Evolutionary conservation across 2,113 vertebrate species (phyloP).

Genomic region (Arenaria interpres): DNA sequence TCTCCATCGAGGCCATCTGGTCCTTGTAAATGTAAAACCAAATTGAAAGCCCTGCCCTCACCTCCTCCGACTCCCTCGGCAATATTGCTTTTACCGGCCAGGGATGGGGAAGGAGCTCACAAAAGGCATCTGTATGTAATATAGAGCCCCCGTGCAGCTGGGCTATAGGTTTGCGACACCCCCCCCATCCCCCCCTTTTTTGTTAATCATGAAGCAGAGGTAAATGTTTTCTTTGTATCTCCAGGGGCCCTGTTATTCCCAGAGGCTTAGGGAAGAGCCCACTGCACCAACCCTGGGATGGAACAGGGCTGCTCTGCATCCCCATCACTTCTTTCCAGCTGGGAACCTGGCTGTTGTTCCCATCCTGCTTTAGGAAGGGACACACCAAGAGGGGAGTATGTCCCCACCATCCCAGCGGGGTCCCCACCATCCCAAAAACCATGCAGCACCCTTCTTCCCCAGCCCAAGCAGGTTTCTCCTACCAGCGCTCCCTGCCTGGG

Average conservation of each 20-base stretch:
- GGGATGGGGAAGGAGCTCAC: neutral
- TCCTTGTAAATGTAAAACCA: constrained; percentile 71
- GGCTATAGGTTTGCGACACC: neutral
- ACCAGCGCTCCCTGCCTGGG: neutral
- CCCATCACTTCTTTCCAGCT: neutral
- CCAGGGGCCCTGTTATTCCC: neutral
- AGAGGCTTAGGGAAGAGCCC: neutral
- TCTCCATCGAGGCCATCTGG: constrained; percentile 65
- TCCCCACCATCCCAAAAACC: neutral
- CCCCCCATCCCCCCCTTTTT: neutral
- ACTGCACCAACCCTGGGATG: neutral
- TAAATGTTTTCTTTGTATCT: constrained; percentile 52
- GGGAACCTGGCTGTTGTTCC: neutral
- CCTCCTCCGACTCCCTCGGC: constrained; percentile 39
- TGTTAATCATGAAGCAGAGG: constrained; percentile 20
- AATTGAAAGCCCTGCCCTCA: constrained; percentile 64
- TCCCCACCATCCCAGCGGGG: neutral
- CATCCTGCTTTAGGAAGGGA: neutral
- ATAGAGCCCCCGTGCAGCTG: constrained; percentile 23
- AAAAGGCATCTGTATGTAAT: constrained; percentile 61
- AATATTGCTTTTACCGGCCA: constrained; percentile 5
- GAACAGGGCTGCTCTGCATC: neutral
- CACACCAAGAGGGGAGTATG: accelerated
- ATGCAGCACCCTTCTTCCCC: neutral
- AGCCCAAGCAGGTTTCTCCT: neutral